Evolutionary conservation across 2,113 vertebrate species (phyloP).

Genomic region (Platichthys flesus): DNA sequence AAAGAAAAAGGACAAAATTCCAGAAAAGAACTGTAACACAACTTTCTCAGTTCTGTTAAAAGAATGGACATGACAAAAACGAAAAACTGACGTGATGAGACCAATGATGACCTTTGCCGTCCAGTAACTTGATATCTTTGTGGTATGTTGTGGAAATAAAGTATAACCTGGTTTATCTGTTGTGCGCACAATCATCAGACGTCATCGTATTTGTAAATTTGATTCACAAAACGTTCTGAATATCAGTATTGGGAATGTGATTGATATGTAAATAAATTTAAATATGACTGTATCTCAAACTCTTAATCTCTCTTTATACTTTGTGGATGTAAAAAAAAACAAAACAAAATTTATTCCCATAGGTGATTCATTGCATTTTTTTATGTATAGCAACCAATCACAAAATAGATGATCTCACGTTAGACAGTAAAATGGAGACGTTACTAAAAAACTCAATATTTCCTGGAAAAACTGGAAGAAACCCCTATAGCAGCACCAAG

Average conservation of each 20-base stretch:
- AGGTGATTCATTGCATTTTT: no score
- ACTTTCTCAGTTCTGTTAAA: slow-evolving; percentile 31
- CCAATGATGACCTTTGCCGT: slow-evolving; percentile 49
- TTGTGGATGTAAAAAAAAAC: no score
- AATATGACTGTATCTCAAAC: slow-evolving; percentile 9
- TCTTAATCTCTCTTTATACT: background rate
- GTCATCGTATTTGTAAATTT: slow-evolving; percentile 54
- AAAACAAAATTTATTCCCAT: no score
- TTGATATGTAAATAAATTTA: slow-evolving; percentile 56
- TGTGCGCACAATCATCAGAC: slow-evolving; percentile 66
- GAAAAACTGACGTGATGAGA: slow-evolving; percentile 25
- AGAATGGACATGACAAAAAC: slow-evolving; percentile 21
- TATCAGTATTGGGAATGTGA: slow-evolving; percentile 59
- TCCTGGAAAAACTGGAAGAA: no score
- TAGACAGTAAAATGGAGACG: no score
- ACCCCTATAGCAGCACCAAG: no score
- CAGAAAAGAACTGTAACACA: background rate
- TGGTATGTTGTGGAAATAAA: slow-evolving; percentile 72
- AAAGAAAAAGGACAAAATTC: slow-evolving; percentile 1
- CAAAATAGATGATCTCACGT: no score
- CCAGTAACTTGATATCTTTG: slow-evolving; percentile 62
- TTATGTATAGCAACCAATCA: no score
- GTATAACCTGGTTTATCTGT: slow-evolving; percentile 70
- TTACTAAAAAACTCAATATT: no score
- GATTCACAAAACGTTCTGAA: slow-evolving; percentile 31